phyloP scores from a whole-genome alignment of 1,140 invertebrate species.

The Cyclina sinensis region DNA sequence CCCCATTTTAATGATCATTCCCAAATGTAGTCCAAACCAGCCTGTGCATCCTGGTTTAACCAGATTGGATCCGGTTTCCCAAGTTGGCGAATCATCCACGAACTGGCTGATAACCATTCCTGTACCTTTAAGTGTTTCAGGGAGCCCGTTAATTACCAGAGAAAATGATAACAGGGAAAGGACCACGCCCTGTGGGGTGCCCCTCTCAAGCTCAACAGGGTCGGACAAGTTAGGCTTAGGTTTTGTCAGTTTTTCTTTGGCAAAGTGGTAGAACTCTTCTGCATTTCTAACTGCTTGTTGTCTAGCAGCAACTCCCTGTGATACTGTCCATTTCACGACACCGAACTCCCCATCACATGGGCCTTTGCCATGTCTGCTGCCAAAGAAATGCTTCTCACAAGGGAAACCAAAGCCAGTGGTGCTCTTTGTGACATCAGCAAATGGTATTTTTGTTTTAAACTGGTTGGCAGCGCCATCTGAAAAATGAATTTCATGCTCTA shows the following conservation, averaged over 20 bases:
- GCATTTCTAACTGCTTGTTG: slow-evolving; percentile 39
- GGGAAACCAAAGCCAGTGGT: slow-evolving; percentile 54
- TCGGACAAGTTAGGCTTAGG: neutral
- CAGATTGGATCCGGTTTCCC: slow-evolving; percentile 20
- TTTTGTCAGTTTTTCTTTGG: slow-evolving; percentile 34
- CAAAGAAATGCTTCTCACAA: slow-evolving; percentile 70
- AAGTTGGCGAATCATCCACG: slow-evolving; percentile 32
- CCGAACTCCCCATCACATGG: slow-evolving; percentile 70
- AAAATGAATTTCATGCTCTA: slow-evolving; percentile 65
- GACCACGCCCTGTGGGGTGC: no score
- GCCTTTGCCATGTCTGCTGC: slow-evolving; percentile 72
- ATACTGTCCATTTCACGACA: slow-evolving; percentile 65
- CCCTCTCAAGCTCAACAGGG: no score
- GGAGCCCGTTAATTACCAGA: no score
- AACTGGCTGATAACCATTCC: no score
- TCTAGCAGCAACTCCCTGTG: slow-evolving; percentile 31
- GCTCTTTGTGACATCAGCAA: slow-evolving; percentile 47
- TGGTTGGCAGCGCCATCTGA: slow-evolving; percentile 69
- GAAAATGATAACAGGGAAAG: no score
- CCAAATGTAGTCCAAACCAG: neutral
- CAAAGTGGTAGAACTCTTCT: slow-evolving; percentile 60
- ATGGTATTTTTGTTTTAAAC: slow-evolving; percentile 66
- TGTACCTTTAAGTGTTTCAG: no score
- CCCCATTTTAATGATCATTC: slow-evolving; percentile 14
- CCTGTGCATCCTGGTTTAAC: neutral